phyloP scores from a whole-genome alignment of 1,140 invertebrate species.

The Idris sp. region DNA sequence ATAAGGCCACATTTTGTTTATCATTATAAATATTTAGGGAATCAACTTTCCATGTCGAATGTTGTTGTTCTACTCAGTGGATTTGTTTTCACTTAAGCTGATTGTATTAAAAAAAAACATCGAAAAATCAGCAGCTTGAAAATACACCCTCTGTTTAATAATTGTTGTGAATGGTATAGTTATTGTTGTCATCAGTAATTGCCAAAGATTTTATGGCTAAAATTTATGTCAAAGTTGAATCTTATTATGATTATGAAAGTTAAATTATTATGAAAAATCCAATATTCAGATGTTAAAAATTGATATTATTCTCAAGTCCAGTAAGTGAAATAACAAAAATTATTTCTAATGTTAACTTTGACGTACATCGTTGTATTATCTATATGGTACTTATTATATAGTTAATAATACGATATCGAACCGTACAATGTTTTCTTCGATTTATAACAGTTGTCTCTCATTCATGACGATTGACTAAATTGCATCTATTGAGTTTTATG shows the following conservation, averaged over 20 bases:
- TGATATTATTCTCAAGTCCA: slow-evolving; percentile 31
- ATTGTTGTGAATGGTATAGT: slow-evolving; percentile 58
- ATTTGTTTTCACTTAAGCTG: slow-evolving; percentile 24
- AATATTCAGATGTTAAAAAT: slow-evolving; percentile 21
- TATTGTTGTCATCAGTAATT: slow-evolving; percentile 56
- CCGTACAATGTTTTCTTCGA: slow-evolving; percentile 65
- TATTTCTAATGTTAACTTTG: slow-evolving; percentile 63
- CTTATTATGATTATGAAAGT: slow-evolving; percentile 49
- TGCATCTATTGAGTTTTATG: slow-evolving; percentile 71
- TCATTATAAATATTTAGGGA: slow-evolving; percentile 40
- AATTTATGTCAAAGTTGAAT: slow-evolving; percentile 52
- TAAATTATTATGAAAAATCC: slow-evolving; percentile 31
- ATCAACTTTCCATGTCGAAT: slow-evolving; percentile 48
- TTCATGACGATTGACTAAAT: slow-evolving; percentile 57
- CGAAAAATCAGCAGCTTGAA: slow-evolving; percentile 10
- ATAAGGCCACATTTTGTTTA: slow-evolving; percentile 25
- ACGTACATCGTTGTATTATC: slow-evolving; percentile 62
- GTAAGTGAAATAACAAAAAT: slow-evolving; percentile 45
- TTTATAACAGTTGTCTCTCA: slow-evolving; percentile 66
- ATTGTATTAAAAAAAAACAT: no score
- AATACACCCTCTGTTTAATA: slow-evolving; percentile 11
- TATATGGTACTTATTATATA: slow-evolving; percentile 66
- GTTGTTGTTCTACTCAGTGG: slow-evolving; percentile 26
- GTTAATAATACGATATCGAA: slow-evolving; percentile 64
- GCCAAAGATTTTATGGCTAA: slow-evolving; percentile 52